A percentile compares a stretch with the other conserved stretches of the same genome.
Evolutionary conservation across 1,140 invertebrate species (phyloP).

Genomic region (Acromyrmex echinatior): DNA sequence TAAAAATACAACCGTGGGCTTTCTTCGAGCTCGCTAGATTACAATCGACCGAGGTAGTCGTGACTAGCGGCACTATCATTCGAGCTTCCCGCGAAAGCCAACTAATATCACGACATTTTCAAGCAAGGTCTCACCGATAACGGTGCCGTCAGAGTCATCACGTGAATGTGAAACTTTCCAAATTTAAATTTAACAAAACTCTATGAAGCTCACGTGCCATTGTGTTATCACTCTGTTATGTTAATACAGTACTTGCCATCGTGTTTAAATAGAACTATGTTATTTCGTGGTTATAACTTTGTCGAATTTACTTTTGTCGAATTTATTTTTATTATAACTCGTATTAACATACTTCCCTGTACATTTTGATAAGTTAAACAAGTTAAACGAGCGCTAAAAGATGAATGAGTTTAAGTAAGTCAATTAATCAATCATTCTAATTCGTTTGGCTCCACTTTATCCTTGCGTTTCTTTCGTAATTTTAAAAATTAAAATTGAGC

Average conservation of each 20-base stretch:
- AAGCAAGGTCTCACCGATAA: constrained; percentile 73
- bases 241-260: constrained; percentile 10
- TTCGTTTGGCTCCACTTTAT: not conserved
- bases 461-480: not conserved
- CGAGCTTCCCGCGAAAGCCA: constrained; percentile 63
- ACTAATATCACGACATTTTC: constrained; percentile 76
- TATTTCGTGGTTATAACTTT: constrained; percentile 21
- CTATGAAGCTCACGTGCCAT: not conserved
- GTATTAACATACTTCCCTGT: not conserved
- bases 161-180: constrained; percentile 13
- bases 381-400: not conserved
- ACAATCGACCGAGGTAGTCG: constrained; percentile 68
- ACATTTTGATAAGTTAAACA: not conserved
- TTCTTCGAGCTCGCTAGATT: constrained; percentile 49
- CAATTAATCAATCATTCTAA: constrained; percentile 7
- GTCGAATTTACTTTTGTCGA: constrained; percentile 43
- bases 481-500: not conserved
- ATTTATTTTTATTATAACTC: constrained; percentile 38
- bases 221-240: constrained; percentile 9
- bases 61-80: constrained; percentile 73
- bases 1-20: constrained; percentile 41
- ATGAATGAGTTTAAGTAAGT: constrained; percentile 6
- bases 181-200: constrained; percentile 55
- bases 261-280: not conserved
- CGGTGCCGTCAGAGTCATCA: constrained; percentile 9